phyloP scores from a whole-genome alignment of 2,797 vertebrate genomes.

The Pelochelys cantorii region DNA sequence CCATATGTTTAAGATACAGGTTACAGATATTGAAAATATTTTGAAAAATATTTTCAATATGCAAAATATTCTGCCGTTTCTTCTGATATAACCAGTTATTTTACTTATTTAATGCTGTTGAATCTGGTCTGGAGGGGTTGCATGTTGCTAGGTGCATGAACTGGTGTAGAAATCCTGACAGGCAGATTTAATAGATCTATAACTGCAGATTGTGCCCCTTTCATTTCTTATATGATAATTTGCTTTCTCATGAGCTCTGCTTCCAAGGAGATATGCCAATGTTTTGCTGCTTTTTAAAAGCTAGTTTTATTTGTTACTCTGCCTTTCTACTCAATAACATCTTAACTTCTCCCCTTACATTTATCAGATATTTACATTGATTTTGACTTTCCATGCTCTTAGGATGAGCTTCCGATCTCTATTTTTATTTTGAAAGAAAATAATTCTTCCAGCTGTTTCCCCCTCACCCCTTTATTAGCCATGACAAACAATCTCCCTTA shows the following conservation, averaged over 20 bases:
- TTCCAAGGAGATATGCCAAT: neutral
- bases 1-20: neutral
- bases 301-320: neutral
- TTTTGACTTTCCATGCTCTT: neutral
- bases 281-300: neutral
- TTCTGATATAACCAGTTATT: constrained; percentile 28
- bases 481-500: neutral
- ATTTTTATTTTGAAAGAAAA: neutral
- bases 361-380: neutral
- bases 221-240: neutral
- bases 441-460: accelerated
- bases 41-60: neutral
- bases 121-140: neutral
- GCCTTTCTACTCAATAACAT: neutral
- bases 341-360: neutral
- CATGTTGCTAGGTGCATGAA: neutral
- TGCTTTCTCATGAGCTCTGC: neutral
- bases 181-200: constrained; percentile 22
- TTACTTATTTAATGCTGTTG: constrained; percentile 4
- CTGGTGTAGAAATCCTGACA: constrained; percentile 29
- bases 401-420: neutral
- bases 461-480: neutral
- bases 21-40: neutral
- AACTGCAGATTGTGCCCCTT: neutral
- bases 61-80: neutral